Percentiles rank a stretch among this genome's conserved stretches.
Conservation (phyloP, 2,888 invertebrate species). For the Torymus texanus region DNA sequence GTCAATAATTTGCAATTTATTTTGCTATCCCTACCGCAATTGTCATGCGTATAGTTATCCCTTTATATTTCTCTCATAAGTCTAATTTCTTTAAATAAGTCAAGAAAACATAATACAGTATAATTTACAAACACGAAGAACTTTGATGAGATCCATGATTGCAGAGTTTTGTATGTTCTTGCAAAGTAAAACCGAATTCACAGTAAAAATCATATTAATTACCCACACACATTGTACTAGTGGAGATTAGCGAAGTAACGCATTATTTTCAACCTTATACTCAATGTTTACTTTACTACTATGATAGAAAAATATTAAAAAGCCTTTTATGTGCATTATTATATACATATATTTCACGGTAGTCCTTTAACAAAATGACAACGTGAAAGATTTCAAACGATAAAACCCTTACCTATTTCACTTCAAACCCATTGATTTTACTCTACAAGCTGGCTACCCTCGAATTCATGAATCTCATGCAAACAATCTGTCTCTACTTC, state of each 20-base stretch:
- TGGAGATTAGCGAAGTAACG: no score
- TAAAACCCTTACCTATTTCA: neutral
- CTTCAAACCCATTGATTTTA: conserved; percentile 17
- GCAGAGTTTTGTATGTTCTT: neutral
- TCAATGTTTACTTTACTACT: no score
- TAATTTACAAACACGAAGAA: conserved; percentile 36
- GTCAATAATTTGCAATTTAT: conserved; percentile 2
- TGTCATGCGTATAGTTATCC: neutral
- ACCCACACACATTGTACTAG: no score
- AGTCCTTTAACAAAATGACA: no score
- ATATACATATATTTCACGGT: no score
- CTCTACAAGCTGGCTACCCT: conserved; percentile 4
- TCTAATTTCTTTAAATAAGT: conserved; percentile 11
- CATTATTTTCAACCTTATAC: no score
- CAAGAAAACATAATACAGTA: conserved; percentile 35
- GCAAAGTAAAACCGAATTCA: conserved; percentile 20
- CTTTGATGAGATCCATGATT: conserved; percentile 32
- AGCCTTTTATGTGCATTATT: no score
- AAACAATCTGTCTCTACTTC: conserved; percentile 2
- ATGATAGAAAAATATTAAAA: no score
- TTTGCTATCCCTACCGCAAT: neutral
- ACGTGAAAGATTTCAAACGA: neutral
- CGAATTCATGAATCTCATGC: conserved; percentile 21
- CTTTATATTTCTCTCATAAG: neutral
- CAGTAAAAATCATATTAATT: conserved; percentile 2